phyloP scores from a whole-genome alignment of 2,888 invertebrate genomes.

The Cheilosia vernalis region DNA sequence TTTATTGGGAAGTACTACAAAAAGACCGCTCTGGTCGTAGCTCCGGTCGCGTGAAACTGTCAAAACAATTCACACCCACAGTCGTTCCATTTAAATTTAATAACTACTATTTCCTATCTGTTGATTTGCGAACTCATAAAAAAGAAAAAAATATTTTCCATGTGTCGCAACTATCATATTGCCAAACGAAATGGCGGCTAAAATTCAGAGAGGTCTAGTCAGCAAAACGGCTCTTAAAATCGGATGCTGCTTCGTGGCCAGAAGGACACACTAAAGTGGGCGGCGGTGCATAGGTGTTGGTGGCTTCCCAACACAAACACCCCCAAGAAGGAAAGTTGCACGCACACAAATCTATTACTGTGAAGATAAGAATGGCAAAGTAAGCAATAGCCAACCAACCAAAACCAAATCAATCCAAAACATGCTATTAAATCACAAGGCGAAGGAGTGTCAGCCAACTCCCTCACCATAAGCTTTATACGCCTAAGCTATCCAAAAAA shows the following conservation, averaged over 20 bases:
- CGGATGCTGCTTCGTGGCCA: background rate
- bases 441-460: conserved; percentile 55
- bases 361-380: conserved; percentile 38
- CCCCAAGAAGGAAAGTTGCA: conserved; percentile 14
- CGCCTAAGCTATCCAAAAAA: conserved; percentile 33
- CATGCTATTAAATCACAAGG: conserved; percentile 30
- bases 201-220: background rate
- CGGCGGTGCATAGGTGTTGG: conserved; percentile 5
- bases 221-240: background rate
- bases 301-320: conserved; percentile 26
- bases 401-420: conserved; percentile 65
- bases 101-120: too few species aligned
- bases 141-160: too few species aligned
- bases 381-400: conserved; percentile 68
- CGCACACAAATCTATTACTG: conserved; percentile 26
- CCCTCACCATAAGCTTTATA: conserved; percentile 18
- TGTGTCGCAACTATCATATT: too few species aligned
- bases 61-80: too few species aligned
- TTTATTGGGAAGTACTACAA: too few species aligned
- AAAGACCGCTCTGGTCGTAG: too few species aligned
- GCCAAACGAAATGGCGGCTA: background rate
- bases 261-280: conserved; percentile 1
- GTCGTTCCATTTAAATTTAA: too few species aligned
- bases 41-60: too few species aligned
- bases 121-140: too few species aligned